These are phyloP conservation scores for Xiphorhynchus elegans DNA, from an alignment of 2,113 vertebrate genomes.

Conservation along the genomic window DNA sequence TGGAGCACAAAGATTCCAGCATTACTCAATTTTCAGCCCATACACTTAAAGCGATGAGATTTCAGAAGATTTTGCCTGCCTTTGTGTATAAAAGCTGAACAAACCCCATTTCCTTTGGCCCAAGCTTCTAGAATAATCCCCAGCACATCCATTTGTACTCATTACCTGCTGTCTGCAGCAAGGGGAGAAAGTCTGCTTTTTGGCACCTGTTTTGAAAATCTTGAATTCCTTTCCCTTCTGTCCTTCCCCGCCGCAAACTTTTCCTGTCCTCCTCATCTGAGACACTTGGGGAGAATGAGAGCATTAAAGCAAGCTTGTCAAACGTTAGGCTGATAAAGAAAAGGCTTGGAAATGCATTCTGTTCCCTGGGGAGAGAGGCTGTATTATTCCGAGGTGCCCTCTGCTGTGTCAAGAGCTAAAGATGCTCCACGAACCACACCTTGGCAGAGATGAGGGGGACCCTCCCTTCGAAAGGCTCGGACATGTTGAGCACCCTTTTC, in stretches of 20 bases:
- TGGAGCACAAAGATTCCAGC: background rate
- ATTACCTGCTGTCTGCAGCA: conserved; percentile 23
- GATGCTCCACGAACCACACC: conserved; percentile 30
- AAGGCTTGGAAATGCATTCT: conserved; percentile 63
- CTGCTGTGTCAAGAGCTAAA: conserved; percentile 65
- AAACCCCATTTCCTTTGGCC: conserved; percentile 1
- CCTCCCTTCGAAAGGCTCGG: conserved; percentile 14
- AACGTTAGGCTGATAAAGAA: conserved; percentile 58
- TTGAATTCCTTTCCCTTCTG: conserved; percentile 16
- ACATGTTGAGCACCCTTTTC: conserved; percentile 17
- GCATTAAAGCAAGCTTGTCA: conserved; percentile 58
- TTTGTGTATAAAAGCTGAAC: background rate
- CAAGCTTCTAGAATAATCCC: conserved; percentile 31
- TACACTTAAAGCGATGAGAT: conserved; percentile 21
- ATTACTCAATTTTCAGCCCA: background rate
- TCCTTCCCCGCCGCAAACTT: conserved; percentile 38
- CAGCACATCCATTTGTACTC: background rate
- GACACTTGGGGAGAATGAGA: conserved; percentile 47
- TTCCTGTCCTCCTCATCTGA: conserved; percentile 46
- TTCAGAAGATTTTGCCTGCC: background rate
- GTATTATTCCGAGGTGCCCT: conserved; percentile 63
- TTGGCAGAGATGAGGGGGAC: conserved; percentile 8
- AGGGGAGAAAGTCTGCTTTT: background rate
- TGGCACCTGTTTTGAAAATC: conserved; percentile 40
- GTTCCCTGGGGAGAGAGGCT: conserved; percentile 64